Percentiles rank a stretch among this genome's conserved stretches.
These are phyloP conservation scores for Rousettus madagascariensis DNA, from an alignment of 2,797 vertebrate genomes.

Conservation along the genomic window DNA sequence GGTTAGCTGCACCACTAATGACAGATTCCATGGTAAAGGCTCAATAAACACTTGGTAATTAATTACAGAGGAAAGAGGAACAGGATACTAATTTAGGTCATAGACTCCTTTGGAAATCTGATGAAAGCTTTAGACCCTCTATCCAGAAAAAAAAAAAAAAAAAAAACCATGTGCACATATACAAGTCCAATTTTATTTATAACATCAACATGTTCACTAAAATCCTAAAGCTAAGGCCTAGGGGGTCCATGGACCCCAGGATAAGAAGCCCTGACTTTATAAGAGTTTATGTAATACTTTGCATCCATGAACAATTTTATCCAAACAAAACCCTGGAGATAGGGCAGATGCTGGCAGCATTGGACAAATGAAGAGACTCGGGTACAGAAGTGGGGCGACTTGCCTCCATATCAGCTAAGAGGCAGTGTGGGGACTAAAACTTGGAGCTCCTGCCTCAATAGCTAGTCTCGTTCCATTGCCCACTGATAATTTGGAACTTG, in stretches of 20 bases:
- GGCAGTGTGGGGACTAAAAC: rapidly evolving
- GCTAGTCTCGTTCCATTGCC: not conserved
- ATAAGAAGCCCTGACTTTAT: not conserved
- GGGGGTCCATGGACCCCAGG: not conserved
- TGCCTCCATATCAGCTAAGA: not conserved
- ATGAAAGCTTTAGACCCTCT: conserved; percentile 47
- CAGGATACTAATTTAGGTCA: conserved; percentile 63
- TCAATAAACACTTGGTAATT: conserved; percentile 67
- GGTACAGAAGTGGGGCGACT: not conserved
- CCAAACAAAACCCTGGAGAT: not conserved
- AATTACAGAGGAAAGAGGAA: conserved; percentile 59
- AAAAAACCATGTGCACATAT: not conserved
- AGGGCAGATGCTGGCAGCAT: not conserved
- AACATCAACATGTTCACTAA: not conserved
- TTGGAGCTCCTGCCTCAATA: not conserved
- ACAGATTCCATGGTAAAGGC: conserved; percentile 45
- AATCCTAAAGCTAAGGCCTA: not conserved
- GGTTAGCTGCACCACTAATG: conserved; percentile 28
- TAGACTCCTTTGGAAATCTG: conserved; percentile 60
- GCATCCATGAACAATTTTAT: not conserved
- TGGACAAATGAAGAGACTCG: not conserved
- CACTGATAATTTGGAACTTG: not conserved
- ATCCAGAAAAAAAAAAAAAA: not conserved
- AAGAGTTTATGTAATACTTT: not conserved
- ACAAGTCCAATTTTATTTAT: not conserved